phyloP scores from a whole-genome alignment of 2,888 invertebrate genomes.

The Eudasyphora cyanicolor region DNA sequence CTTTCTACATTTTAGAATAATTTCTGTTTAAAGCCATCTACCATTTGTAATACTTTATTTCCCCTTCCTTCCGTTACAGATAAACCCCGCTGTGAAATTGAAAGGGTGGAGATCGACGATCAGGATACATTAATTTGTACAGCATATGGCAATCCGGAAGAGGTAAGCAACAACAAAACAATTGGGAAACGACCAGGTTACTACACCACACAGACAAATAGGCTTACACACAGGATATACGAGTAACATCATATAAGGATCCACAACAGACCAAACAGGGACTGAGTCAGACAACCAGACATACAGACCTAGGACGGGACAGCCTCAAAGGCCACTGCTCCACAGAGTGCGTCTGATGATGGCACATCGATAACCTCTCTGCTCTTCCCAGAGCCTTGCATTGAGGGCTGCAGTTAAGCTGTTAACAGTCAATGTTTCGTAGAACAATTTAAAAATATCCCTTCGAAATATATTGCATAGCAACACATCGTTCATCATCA shows the following conservation, averaged over 20 bases:
- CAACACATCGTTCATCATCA: conserved; percentile 55
- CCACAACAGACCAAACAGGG: background rate
- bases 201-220: background rate
- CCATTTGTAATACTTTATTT: conserved; percentile 8
- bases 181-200: background rate
- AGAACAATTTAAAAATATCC: conserved; percentile 31
- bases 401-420: background rate
- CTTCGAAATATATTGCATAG: conserved; percentile 21
- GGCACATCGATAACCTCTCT: background rate
- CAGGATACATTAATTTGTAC: conserved; percentile 89
- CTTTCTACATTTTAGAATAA: background rate
- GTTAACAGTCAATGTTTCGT: conserved; percentile 19
- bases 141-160: conserved; percentile 88
- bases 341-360: background rate
- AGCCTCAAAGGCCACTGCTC: background rate
- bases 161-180: conserved; percentile 73
- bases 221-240: background rate
- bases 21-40: too few relatives aligned
- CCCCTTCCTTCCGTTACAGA: conserved; percentile 82
- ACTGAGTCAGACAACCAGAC: background rate
- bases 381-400: background rate
- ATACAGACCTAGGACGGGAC: background rate
- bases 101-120: conserved; percentile 86
- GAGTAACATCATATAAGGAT: too few relatives aligned
- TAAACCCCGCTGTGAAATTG: conserved; percentile 91